phyloP scores from a whole-genome alignment of 2,888 invertebrate genomes.

The Noctua fimbriata region DNA sequence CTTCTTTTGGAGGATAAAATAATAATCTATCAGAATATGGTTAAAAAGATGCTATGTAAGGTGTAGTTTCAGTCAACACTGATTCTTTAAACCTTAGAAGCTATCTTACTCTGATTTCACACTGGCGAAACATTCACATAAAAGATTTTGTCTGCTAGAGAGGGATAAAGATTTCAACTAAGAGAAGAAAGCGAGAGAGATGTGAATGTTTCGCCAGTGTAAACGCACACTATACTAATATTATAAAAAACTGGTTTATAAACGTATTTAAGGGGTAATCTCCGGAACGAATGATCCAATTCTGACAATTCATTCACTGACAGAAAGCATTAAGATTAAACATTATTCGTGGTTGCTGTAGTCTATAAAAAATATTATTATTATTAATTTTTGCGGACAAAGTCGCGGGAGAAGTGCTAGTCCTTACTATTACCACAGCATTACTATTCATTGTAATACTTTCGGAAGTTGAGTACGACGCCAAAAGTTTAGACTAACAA shows the following conservation, averaged over 20 bases:
- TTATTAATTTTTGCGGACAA: no score
- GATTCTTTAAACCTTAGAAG: not conserved
- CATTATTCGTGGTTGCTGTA: no score
- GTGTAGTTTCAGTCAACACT: not conserved
- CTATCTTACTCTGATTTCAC: no score
- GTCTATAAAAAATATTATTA: no score
- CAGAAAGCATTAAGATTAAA: no score
- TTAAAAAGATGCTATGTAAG: not conserved
- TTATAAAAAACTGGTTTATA: no score
- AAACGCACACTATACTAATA: not conserved
- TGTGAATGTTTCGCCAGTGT: not conserved
- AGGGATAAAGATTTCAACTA: not conserved
- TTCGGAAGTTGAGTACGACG: not conserved
- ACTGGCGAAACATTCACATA: not conserved
- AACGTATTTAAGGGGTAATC: no score
- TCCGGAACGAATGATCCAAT: no score
- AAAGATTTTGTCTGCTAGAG: not conserved
- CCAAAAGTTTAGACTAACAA: not conserved
- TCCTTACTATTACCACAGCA: not conserved
- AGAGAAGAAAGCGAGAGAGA: not conserved
- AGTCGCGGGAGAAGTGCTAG: no score
- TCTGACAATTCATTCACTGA: no score
- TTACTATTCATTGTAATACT: not conserved
- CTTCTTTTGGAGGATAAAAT: not conserved
- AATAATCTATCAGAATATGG: not conserved